Conservation (phyloP, 2,797 vertebrate species). For the Pseudomugil gertrudae region DNA sequence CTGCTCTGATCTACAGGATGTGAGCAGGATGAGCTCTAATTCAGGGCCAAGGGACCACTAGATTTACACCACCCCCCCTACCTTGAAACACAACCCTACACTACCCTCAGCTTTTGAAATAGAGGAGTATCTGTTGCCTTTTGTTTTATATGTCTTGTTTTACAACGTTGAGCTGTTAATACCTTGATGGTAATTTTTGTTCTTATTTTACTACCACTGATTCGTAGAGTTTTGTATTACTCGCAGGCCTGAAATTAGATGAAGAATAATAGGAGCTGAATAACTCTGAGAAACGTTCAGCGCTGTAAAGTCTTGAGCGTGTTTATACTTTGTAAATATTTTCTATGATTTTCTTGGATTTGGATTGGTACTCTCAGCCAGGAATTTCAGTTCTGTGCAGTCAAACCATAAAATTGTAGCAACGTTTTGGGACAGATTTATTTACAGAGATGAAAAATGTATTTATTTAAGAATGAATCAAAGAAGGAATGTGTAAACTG, state of each 20-base stretch:
- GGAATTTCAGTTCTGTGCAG: conserved; percentile 49
- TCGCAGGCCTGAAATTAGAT: conserved; percentile 39
- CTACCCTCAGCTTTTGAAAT: conserved; percentile 58
- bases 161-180: conserved; percentile 64
- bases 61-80: conserved; percentile 9
- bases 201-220: conserved; percentile 63
- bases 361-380: conserved; percentile 19
- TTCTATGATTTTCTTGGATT: conserved; percentile 1
- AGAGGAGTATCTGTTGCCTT: conserved; percentile 71
- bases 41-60: conserved; percentile 62
- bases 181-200: conserved; percentile 57
- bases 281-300: conserved; percentile 17
- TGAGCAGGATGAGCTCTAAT: conserved; percentile 32
- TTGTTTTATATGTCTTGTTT: conserved; percentile 66
- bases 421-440: conserved; percentile 54
- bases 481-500: conserved; percentile 35
- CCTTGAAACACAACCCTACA: conserved; percentile 58
- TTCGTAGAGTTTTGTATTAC: conserved; percentile 55
- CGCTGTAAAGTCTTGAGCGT: conserved; percentile 27
- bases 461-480: conserved; percentile 62
- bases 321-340: conserved; percentile 12
- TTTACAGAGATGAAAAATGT: conserved; percentile 46
- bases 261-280: conserved; percentile 21
- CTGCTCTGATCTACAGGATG: conserved; percentile 25
- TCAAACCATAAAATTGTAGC: conserved; percentile 47